A percentile compares a stretch with the other conserved stretches of the same genome.
These are phyloP conservation scores for Apamea anceps DNA, from an alignment of 2,888 invertebrate species.

Conservation along the genomic window DNA sequence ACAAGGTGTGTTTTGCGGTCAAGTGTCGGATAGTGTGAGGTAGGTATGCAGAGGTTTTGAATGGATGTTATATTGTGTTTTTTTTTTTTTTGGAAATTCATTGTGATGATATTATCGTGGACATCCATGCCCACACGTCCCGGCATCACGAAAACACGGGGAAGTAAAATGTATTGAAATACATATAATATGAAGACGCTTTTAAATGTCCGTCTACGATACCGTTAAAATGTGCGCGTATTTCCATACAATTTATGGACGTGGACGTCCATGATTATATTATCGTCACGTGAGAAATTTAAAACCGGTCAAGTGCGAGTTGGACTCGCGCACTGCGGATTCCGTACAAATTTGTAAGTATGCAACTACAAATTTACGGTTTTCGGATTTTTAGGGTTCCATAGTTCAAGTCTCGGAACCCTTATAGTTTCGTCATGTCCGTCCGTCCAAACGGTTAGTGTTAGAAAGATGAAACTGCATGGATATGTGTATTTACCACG, in stretches of 20 bases:
- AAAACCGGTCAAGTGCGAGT: not conserved
- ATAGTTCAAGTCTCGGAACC: too few species aligned
- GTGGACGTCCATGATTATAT: not conserved
- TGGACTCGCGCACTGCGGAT: too few species aligned
- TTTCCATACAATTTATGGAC: not conserved
- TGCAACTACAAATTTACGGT: too few species aligned
- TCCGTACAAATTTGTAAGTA: too few species aligned
- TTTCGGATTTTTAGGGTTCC: too few species aligned
- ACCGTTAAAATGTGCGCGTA: too few species aligned
- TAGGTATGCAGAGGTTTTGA: not conserved
- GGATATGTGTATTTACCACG: too few species aligned
- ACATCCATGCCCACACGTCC: not conserved
- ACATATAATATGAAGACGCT: not conserved
- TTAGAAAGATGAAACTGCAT: too few species aligned
- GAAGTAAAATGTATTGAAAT: not conserved
- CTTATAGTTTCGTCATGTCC: too few species aligned
- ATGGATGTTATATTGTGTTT: not conserved
- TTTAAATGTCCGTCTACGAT: not conserved
- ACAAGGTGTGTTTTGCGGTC: slow-evolving; percentile 8
- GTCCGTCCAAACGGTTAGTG: too few species aligned
- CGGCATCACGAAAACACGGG: not conserved
- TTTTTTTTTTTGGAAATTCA: not conserved
- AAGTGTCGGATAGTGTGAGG: too few species aligned
- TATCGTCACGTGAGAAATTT: not conserved
- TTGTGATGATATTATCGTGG: not conserved